These are phyloP conservation scores for Phyllotreta striolata DNA, from an alignment of 2,888 invertebrate genomes.

Conservation along the genomic window DNA sequence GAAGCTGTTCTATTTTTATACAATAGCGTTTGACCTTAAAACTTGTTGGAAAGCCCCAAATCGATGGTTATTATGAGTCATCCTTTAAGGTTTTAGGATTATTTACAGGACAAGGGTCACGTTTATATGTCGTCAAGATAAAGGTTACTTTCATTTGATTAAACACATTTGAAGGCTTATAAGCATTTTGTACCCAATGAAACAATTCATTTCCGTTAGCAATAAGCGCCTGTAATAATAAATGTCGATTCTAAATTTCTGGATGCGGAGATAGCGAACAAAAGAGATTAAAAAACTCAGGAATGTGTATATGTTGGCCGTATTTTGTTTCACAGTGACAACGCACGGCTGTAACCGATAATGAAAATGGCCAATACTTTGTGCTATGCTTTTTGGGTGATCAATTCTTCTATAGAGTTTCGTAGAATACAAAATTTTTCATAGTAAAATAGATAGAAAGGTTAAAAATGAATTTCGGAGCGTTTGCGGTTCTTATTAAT, in stretches of 20 bases:
- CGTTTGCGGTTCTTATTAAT: not conserved
- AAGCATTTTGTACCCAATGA: not conserved
- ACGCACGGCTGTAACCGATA: constrained; percentile 53
- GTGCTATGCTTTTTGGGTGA: constrained; percentile 32
- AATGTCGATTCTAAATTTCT: constrained; percentile 10
- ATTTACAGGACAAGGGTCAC: constrained; percentile 24
- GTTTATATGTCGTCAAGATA: constrained; percentile 19
- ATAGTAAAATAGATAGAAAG: too few relatives aligned
- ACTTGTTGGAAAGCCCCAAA: constrained; percentile 21
- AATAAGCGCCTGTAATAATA: not conserved
- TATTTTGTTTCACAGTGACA: constrained; percentile 53
- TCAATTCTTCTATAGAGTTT: too few relatives aligned
- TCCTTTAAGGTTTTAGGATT: constrained; percentile 24
- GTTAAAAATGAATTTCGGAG: too few relatives aligned
- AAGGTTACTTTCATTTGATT: constrained; percentile 6
- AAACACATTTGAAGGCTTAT: not conserved
- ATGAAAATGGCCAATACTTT: constrained; percentile 52
- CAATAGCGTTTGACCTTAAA: constrained; percentile 23
- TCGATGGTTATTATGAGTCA: constrained; percentile 31
- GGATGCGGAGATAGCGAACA: constrained; percentile 14
- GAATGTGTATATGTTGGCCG: constrained; percentile 48
- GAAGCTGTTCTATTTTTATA: constrained; percentile 19
- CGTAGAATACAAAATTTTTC: too few relatives aligned
- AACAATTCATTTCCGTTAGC: too few relatives aligned
- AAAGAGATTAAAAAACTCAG: constrained; percentile 25